phyloP scores from a whole-genome alignment of 1,140 invertebrate genomes.

The Nautilus pompilius region DNA sequence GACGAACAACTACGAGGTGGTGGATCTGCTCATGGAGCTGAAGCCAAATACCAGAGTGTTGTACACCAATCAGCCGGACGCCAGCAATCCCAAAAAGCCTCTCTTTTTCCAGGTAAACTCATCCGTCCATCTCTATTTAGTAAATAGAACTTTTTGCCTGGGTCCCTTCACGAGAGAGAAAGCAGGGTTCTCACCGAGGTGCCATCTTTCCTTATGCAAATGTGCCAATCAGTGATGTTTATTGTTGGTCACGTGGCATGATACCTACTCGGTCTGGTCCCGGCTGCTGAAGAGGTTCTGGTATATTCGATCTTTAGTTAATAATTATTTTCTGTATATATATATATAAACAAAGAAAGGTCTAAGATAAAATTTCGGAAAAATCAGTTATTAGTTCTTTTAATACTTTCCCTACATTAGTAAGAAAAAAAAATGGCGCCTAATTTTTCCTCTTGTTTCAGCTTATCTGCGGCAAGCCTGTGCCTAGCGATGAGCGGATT shows the following conservation, averaged over 20 bases:
- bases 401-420: neutral
- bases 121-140: no score
- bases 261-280: no score
- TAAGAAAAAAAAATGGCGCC: neutral
- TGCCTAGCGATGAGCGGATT: constrained; percentile 28
- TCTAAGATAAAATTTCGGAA: neutral
- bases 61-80: constrained; percentile 23
- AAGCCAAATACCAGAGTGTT: constrained; percentile 33
- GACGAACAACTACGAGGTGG: constrained; percentile 31
- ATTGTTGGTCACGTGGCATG: no score
- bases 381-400: neutral
- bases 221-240: no score
- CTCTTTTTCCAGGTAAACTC: constrained; percentile 41
- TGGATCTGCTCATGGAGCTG: constrained; percentile 40
- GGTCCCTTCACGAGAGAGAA: no score
- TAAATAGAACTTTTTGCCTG: no score
- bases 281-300: no score
- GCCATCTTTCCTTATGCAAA: no score
- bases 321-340: neutral
- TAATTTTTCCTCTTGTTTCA: constrained; percentile 13
- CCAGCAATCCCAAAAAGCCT: constrained; percentile 25
- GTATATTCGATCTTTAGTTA: neutral
- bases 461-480: constrained; percentile 23
- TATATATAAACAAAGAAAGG: neutral
- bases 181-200: no score